Conservation (phyloP, 1,140 invertebrate genomes). For the Mesaphorura yosii region DNA sequence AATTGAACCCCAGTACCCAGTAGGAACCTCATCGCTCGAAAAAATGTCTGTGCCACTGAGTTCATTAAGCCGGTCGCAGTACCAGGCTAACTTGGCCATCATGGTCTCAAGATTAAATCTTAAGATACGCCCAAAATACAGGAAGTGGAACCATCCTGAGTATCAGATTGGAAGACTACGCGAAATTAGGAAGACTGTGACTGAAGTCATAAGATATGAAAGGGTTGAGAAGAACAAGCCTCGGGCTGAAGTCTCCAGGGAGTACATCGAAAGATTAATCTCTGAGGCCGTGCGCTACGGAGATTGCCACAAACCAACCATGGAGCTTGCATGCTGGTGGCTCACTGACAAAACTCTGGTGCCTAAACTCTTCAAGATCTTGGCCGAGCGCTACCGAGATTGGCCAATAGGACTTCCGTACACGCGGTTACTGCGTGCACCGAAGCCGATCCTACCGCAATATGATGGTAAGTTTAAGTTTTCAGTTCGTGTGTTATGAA, state of each 20-base stretch:
- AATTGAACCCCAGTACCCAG: no score
- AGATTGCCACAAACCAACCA: conserved; percentile 65
- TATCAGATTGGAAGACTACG: conserved; percentile 64
- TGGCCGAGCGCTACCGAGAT: conserved; percentile 68
- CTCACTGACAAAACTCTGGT: conserved; percentile 75
- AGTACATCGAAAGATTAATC: conserved; percentile 78
- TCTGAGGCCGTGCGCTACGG: conserved; percentile 77
- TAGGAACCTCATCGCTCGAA: not conserved
- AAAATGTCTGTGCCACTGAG: no score
- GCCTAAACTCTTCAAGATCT: conserved; percentile 85
- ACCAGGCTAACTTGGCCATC: conserved; percentile 59
- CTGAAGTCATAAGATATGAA: conserved; percentile 75
- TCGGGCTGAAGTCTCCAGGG: conserved; percentile 68
- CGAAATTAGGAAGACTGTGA: conserved; percentile 67
- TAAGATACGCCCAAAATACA: conserved; percentile 45
- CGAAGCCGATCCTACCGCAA: conserved; percentile 7
- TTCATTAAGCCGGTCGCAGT: no score
- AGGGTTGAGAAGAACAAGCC: conserved; percentile 67
- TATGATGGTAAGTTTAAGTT: conserved; percentile 4
- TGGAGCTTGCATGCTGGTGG: conserved; percentile 84
- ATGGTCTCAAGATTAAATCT: conserved; percentile 60
- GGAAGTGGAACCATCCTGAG: conserved; percentile 47
- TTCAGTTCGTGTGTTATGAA: not conserved
- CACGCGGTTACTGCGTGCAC: conserved; percentile 22
- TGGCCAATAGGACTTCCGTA: conserved; percentile 38